Conservation (phyloP, 2,888 invertebrate species). For the Capitulum mitella region DNA sequence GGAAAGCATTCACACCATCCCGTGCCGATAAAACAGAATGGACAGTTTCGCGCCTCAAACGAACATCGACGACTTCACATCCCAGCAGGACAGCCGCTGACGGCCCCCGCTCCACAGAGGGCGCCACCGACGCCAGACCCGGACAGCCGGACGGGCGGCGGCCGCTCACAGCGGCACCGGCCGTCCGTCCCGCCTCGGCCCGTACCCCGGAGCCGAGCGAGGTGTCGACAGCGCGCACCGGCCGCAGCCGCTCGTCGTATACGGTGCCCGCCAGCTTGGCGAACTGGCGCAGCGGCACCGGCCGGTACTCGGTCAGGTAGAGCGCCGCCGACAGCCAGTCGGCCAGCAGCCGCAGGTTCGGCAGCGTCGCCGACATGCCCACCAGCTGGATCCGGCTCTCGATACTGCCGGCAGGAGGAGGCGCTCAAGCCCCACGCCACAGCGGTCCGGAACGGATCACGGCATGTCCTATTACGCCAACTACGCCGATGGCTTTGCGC, state of each 20-base stretch:
- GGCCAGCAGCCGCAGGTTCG: slow-evolving; percentile 72
- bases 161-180: not conserved
- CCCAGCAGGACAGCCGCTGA: too few relatives aligned
- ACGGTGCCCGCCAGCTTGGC: slow-evolving; percentile 61
- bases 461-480: too few relatives aligned
- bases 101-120: too few relatives aligned
- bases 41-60: too few relatives aligned
- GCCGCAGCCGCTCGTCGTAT: slow-evolving; percentile 32
- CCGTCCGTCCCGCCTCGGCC: not conserved
- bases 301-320: slow-evolving; percentile 79
- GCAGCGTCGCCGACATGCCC: slow-evolving; percentile 96
- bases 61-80: too few relatives aligned
- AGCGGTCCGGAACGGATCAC: too few relatives aligned
- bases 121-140: slow-evolving; percentile 30
- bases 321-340: slow-evolving; percentile 84
- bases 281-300: slow-evolving; percentile 75
- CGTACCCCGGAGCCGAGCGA: slow-evolving; percentile 5
- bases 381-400: slow-evolving; percentile 67
- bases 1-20: too few relatives aligned
- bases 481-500: too few relatives aligned
- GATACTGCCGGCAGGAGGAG: not conserved
- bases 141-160: slow-evolving; percentile 26
- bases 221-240: not conserved
- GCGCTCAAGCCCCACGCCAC: too few relatives aligned
- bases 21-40: too few relatives aligned